phyloP scores from a whole-genome alignment of 2,113 vertebrate species.

The Hemibagrus wyckioides region DNA sequence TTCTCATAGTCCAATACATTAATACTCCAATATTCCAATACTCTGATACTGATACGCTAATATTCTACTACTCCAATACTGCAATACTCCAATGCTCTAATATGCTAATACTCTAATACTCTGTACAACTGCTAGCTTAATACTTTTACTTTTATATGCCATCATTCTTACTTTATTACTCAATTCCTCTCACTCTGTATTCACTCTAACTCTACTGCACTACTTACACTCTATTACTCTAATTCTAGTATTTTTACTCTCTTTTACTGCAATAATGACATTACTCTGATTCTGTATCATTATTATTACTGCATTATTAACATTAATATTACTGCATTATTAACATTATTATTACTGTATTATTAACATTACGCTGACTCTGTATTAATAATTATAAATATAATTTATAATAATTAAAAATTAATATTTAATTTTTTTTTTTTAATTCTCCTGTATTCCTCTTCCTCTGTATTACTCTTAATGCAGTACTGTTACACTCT shows the following conservation, averaged over 20 bases:
- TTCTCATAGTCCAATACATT: not conserved
- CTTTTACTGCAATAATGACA: too few species aligned
- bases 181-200: not conserved
- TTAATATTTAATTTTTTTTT: too few species aligned
- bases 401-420: too few species aligned
- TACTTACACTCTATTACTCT: not conserved
- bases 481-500: too few species aligned
- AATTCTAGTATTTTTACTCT: not conserved
- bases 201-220: not conserved
- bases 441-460: not conserved
- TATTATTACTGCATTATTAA: not conserved
- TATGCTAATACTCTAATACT: not conserved
- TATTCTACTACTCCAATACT: not conserved
- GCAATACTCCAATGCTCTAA: not conserved
- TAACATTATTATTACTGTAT: too few species aligned
- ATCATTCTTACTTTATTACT: not conserved
- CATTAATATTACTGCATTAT: not conserved
- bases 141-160: not conserved
- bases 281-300: not conserved
- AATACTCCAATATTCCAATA: not conserved
- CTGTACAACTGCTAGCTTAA: not conserved
- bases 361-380: not conserved
- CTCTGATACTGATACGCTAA: too few species aligned
- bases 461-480: not conserved
- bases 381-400: too few species aligned